Evolutionary conservation across 2,888 invertebrate species (phyloP).

Genomic region (Unio delphinus): DNA sequence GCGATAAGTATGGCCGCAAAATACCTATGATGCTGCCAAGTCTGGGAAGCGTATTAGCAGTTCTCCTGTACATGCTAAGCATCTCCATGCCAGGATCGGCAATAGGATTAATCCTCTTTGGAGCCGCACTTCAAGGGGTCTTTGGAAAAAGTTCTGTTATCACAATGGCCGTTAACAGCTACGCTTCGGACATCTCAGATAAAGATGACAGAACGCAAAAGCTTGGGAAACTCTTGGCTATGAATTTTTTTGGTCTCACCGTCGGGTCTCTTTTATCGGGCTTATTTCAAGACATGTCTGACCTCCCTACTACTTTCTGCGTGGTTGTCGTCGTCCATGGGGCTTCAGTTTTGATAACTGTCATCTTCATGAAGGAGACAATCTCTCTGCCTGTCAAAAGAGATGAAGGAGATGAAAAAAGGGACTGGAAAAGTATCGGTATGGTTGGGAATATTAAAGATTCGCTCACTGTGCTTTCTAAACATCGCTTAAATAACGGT

Average conservation of each 20-base stretch:
- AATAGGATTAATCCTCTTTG: constrained; percentile 58
- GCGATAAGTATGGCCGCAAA: constrained; percentile 68
- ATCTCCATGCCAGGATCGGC: constrained; percentile 34
- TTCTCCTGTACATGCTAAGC: constrained; percentile 62
- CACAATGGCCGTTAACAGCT: constrained; percentile 71
- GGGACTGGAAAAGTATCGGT: constrained; percentile 21
- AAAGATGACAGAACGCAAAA: constrained; percentile 60
- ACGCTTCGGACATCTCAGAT: constrained; percentile 66
- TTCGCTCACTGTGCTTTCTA: constrained; percentile 49
- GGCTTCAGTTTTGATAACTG: constrained; percentile 52
- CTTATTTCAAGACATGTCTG: constrained; percentile 51
- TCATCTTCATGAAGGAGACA: constrained; percentile 58
- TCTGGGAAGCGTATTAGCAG: constrained; percentile 64
- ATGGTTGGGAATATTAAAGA: constrained; percentile 49
- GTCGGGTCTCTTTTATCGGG: constrained; percentile 65
- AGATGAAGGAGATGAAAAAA: constrained; percentile 10
- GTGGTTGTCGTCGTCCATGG: constrained; percentile 59
- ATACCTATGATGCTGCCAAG: constrained; percentile 67
- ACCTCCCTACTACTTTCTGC: constrained; percentile 54
- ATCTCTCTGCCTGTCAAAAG: constrained; percentile 27
- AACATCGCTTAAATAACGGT: constrained; percentile 39
- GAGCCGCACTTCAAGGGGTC: constrained; percentile 63
- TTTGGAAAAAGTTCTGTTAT: constrained; percentile 70
- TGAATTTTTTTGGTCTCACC: constrained; percentile 70
- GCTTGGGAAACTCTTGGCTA: constrained; percentile 65